Conservation (phyloP, 2,888 invertebrate genomes). For the Rugalucina vietnamica region DNA sequence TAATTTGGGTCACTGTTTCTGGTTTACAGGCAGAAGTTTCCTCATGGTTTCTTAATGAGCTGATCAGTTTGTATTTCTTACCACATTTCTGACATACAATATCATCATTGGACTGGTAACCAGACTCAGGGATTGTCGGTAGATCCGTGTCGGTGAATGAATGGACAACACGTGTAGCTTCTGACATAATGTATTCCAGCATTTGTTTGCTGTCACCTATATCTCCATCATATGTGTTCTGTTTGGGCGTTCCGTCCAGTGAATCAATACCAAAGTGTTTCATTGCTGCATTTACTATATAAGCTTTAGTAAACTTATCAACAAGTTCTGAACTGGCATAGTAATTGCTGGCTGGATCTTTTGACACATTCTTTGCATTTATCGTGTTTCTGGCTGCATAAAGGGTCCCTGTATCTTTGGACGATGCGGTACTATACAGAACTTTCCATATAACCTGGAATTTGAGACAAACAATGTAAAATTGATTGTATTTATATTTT, state of each 20-base stretch:
- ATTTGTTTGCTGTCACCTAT: conserved; percentile 27
- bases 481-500: too few relatives aligned
- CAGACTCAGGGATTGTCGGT: conserved; percentile 7
- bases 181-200: neutral
- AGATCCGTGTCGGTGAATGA: neutral
- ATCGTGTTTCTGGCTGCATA: conserved; percentile 39
- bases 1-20: too few relatives aligned
- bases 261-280: conserved; percentile 27
- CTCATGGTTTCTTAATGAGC: conserved; percentile 4
- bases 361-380: conserved; percentile 39
- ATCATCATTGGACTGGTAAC: conserved; percentile 23
- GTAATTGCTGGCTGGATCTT: conserved; percentile 26
- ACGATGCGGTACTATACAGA: conserved; percentile 33
- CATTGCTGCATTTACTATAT: conserved; percentile 26
- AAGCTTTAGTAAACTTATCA: conserved; percentile 29
- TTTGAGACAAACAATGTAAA: neutral
- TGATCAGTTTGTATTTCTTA: conserved; percentile 16
- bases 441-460: conserved; percentile 38
- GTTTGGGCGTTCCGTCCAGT: neutral
- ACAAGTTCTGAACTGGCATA: conserved; percentile 41
- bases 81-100: conserved; percentile 29
- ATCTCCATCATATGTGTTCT: conserved; percentile 21
- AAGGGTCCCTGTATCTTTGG: conserved; percentile 21
- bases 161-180: neutral
- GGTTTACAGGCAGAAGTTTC: too few relatives aligned